Percentiles rank a stretch among this genome's conserved stretches.
Evolutionary conservation across 2,797 vertebrate genomes (phyloP).

Genomic region (Notoglanidium macrostoma): DNA sequence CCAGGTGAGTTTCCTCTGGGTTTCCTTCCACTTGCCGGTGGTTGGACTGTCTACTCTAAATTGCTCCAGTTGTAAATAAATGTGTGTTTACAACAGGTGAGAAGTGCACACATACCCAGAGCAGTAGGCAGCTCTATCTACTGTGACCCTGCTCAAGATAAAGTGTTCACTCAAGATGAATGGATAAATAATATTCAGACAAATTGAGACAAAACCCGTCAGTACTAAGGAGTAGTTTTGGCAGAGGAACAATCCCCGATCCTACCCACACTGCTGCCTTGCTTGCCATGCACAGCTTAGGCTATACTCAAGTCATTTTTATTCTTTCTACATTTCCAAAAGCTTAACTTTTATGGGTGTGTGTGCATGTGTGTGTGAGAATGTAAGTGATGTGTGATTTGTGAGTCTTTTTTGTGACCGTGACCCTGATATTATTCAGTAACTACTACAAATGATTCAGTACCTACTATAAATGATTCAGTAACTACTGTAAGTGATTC

Average conservation of each 20-base stretch:
- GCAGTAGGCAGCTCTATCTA: background rate
- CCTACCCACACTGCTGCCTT: background rate
- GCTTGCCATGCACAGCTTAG: background rate
- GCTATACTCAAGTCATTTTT: background rate
- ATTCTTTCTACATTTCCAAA: background rate
- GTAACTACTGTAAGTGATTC: background rate
- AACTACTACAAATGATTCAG: background rate
- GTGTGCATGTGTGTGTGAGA: background rate
- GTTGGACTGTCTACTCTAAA: background rate
- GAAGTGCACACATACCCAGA: too few species aligned
- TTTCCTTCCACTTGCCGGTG: background rate
- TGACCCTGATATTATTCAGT: background rate
- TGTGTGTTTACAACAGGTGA: background rate
- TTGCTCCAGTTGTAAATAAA: background rate
- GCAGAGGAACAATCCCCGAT: background rate
- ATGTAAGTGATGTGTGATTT: background rate
- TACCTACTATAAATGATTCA: background rate
- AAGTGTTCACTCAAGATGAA: background rate
- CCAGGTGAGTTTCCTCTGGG: background rate
- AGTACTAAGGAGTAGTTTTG: background rate
- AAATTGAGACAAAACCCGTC: background rate
- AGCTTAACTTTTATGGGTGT: background rate
- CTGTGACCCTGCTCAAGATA: background rate
- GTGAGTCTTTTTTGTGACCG: background rate
- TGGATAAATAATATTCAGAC: background rate